phyloP scores from a whole-genome alignment of 2,113 vertebrate genomes.

The Phyllopteryx taeniolatus region DNA sequence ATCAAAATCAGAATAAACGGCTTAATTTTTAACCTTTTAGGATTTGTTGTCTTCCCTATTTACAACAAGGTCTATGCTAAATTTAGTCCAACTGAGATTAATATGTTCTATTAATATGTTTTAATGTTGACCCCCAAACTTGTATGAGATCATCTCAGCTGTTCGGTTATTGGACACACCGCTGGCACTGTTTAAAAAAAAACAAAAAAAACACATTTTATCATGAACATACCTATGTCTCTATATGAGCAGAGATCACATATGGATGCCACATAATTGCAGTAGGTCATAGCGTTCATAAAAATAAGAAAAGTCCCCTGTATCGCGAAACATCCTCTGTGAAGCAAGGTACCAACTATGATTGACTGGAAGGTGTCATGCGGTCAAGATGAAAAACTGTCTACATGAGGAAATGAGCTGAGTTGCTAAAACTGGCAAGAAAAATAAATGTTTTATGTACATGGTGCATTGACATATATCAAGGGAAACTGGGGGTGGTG shows the following conservation, averaged over 20 bases:
- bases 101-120: no score
- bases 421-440: conserved; percentile 27
- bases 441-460: conserved; percentile 26
- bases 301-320: conserved; percentile 13
- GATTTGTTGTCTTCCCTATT: neutral
- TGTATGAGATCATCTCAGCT: no score
- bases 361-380: conserved; percentile 31
- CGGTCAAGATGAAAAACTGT: conserved; percentile 22
- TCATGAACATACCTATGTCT: no score
- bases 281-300: conserved; percentile 23
- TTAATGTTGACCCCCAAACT: no score
- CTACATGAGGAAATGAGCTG: conserved; percentile 14
- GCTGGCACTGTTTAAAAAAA: no score
- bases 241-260: neutral
- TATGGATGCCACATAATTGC: conserved; percentile 14
- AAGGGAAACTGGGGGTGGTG: conserved; percentile 1
- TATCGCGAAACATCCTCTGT: conserved; percentile 20
- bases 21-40: neutral
- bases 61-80: no score
- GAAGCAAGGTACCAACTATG: conserved; percentile 25
- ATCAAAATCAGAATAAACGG: conserved; percentile 16
- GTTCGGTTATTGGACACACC: no score
- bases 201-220: no score
- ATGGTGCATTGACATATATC: conserved; percentile 7
- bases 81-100: no score